Evolutionary conservation across 2,113 vertebrate genomes (phyloP).

Genomic region (Lethenteron camtschaticum): DNA sequence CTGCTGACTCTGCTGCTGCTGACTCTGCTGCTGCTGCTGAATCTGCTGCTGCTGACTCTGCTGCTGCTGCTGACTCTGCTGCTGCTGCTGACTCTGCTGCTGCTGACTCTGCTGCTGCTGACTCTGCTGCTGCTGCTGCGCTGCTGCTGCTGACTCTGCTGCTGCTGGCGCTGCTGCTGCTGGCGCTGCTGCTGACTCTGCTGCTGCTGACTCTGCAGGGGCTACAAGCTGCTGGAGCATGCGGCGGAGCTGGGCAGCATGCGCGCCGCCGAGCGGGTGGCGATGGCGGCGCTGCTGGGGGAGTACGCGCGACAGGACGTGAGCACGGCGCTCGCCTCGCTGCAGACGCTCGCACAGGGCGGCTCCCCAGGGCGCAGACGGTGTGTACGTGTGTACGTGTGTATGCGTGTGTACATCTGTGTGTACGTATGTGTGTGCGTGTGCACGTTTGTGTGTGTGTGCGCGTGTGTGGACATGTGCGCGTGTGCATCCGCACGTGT

Average conservation of each 20-base stretch:
- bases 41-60: no score
- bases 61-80: no score
- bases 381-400: slow-evolving; percentile 19
- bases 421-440: not conserved
- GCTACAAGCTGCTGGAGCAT: slow-evolving; percentile 56
- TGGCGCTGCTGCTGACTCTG: slow-evolving; percentile 10
- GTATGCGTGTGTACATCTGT: not conserved
- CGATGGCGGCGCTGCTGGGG: slow-evolving; percentile 69
- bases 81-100: no score
- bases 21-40: no score
- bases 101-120: no score
- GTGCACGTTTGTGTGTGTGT: not conserved
- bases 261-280: slow-evolving; percentile 81
- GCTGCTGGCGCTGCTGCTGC: no score
- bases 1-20: no score
- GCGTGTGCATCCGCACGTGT: no score
- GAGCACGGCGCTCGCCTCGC: slow-evolving; percentile 46
- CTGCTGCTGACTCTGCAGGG: slow-evolving; percentile 26
- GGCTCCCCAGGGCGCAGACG: slow-evolving; percentile 76
- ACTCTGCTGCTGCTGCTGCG: no score
- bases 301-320: slow-evolving; percentile 66
- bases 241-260: slow-evolving; percentile 61
- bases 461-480: not conserved
- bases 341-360: slow-evolving; percentile 68
- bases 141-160: no score